A percentile compares a stretch with the other conserved stretches of the same genome.
Evolutionary conservation across 2,113 vertebrate genomes (phyloP).

Genomic region (Mesembrinibis cayennensis): DNA sequence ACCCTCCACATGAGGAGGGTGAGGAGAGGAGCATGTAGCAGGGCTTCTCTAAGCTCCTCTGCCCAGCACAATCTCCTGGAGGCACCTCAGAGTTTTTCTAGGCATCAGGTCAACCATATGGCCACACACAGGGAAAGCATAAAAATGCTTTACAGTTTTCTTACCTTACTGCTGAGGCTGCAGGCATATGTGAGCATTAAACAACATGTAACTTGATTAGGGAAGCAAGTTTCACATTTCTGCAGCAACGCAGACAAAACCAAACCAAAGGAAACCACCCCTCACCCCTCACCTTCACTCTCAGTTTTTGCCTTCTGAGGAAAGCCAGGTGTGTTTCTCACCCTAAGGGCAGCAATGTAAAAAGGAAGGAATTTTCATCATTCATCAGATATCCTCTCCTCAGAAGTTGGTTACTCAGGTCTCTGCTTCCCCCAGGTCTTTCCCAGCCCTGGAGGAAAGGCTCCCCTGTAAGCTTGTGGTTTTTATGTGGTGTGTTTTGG

Average conservation of each 20-base stretch:
- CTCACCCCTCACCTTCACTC: not conserved
- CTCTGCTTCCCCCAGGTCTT: not conserved
- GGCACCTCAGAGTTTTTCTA: not conserved
- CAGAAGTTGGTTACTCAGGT: not conserved
- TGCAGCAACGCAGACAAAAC: not conserved
- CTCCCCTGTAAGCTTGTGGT: not conserved
- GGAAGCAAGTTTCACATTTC: not conserved
- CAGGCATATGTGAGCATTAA: not conserved
- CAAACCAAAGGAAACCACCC: not conserved
- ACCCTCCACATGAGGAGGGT: not conserved
- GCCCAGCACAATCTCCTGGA: not conserved
- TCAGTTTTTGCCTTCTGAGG: not conserved
- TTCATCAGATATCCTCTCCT: not conserved
- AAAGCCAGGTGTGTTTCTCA: not conserved
- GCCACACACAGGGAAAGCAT: rapidly evolving
- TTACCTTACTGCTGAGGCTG: not conserved
- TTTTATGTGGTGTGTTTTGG: not conserved
- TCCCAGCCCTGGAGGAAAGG: not conserved
- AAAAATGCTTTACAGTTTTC: not conserved
- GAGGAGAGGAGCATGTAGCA: not conserved
- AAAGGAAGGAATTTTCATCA: not conserved
- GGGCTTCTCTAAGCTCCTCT: not conserved
- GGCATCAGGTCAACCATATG: not conserved
- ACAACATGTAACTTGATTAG: not conserved
- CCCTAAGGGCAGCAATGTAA: not conserved